These are phyloP conservation scores for Scaeva pyrastri DNA, from an alignment of 2,888 invertebrate genomes.

Conservation along the genomic window DNA sequence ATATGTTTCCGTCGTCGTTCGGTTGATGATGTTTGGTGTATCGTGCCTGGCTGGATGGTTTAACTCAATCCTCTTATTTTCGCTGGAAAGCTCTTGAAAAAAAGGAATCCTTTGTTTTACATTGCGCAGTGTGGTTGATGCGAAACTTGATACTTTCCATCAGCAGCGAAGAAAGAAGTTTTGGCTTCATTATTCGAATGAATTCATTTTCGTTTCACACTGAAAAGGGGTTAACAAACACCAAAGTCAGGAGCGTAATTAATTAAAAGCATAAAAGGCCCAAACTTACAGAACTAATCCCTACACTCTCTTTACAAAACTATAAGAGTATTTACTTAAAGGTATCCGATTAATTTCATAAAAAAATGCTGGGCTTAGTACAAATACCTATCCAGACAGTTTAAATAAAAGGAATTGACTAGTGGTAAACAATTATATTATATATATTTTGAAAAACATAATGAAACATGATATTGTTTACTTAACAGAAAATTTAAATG, in stretches of 20 bases:
- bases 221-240: slow-evolving; percentile 25
- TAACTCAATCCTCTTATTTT: slow-evolving; percentile 49
- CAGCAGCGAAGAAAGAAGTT: slow-evolving; percentile 56
- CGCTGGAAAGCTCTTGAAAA: slow-evolving; percentile 61
- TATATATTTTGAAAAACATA: too few species aligned
- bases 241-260: slow-evolving; percentile 2
- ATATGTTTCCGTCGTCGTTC: slow-evolving; percentile 23
- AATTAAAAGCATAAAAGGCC: background rate
- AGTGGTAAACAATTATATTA: too few species aligned
- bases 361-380: too few species aligned
- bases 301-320: too few species aligned
- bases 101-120: slow-evolving; percentile 70
- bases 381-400: too few species aligned
- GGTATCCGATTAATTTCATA: too few species aligned
- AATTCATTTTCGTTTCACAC: slow-evolving; percentile 57
- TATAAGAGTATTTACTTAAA: too few species aligned
- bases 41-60: slow-evolving; percentile 40
- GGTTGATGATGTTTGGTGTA: slow-evolving; percentile 11
- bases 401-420: too few species aligned
- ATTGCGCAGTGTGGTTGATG: slow-evolving; percentile 41
- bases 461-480: too few species aligned
- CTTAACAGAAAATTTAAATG: too few species aligned
- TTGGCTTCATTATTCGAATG: slow-evolving; percentile 61
- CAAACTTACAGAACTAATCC: too few species aligned
- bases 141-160: slow-evolving; percentile 63